phyloP scores from a whole-genome alignment of 2,888 invertebrate genomes.

The Sesamia inferens region DNA sequence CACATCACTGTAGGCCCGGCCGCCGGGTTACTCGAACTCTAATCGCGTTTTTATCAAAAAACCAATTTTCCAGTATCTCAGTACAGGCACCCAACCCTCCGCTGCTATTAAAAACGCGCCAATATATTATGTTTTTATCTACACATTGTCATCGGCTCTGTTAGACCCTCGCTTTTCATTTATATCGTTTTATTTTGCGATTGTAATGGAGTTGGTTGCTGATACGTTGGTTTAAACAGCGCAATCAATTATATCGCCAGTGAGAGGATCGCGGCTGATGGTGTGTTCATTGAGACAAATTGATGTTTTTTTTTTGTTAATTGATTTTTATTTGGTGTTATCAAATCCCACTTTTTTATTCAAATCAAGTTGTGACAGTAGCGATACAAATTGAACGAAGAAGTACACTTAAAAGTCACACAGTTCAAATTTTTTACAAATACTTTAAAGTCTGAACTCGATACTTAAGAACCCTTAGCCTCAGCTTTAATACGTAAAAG shows the following conservation, averaged over 20 bases:
- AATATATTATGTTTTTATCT: slow-evolving; percentile 73
- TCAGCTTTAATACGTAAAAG: slow-evolving; percentile 46
- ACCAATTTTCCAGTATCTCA: slow-evolving; percentile 74
- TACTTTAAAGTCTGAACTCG: slow-evolving; percentile 13
- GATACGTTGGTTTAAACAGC: slow-evolving; percentile 42
- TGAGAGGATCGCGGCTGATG: slow-evolving; percentile 23
- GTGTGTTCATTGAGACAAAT: slow-evolving; percentile 27
- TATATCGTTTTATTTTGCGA: slow-evolving; percentile 66
- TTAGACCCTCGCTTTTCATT: slow-evolving; percentile 65
- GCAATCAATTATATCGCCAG: slow-evolving; percentile 50
- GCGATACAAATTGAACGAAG: background rate
- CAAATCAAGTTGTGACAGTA: background rate
- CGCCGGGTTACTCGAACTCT: slow-evolving; percentile 47
- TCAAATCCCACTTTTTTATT: background rate
- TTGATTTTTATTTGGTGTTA: slow-evolving; percentile 8
- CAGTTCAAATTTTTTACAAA: background rate
- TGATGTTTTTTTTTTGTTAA: background rate
- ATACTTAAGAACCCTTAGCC: slow-evolving; percentile 13
- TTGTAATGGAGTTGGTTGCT: slow-evolving; percentile 64
- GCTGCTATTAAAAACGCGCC: slow-evolving; percentile 66
- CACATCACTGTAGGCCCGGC: slow-evolving; percentile 53
- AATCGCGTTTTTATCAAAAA: slow-evolving; percentile 79
- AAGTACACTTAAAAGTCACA: background rate
- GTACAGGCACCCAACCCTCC: slow-evolving; percentile 62
- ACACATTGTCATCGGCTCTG: slow-evolving; percentile 68